Percentiles rank a stretch among this genome's conserved stretches.
These are phyloP conservation scores for Rousettus leschenaultii DNA, from an alignment of 2,113 vertebrate genomes.

Conservation along the genomic window DNA sequence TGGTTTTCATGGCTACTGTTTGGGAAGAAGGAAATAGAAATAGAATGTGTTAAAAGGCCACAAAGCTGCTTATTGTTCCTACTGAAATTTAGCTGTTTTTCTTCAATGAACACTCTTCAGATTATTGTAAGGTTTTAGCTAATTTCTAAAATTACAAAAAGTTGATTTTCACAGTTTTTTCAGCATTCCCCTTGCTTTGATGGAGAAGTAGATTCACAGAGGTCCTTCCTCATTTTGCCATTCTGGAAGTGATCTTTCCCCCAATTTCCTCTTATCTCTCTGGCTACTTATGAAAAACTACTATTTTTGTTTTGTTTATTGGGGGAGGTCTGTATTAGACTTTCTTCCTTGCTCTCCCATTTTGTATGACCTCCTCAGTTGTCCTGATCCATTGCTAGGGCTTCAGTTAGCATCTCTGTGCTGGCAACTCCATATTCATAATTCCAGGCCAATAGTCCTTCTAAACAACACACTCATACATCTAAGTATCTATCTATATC, in stretches of 20 bases:
- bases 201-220: not conserved
- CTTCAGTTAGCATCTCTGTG: not conserved
- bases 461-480: not conserved
- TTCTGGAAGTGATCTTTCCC: not conserved
- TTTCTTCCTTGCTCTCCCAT: not conserved
- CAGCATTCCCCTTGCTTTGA: not conserved
- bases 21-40: not conserved
- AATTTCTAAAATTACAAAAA: not conserved
- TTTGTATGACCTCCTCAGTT: not conserved
- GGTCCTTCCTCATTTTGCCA: not conserved
- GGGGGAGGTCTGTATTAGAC: not conserved
- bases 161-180: not conserved
- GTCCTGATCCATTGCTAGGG: not conserved
- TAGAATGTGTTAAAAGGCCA: not conserved
- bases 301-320: not conserved
- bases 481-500: not conserved
- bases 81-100: not conserved
- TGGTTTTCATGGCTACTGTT: not conserved
- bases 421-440: not conserved
- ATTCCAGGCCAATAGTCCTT: not conserved
- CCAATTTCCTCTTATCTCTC: not conserved
- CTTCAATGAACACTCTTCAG: not conserved
- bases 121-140: not conserved
- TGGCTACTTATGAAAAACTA: not conserved
- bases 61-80: not conserved